Conservation (phyloP, 2,113 vertebrate genomes). For the Plecturocebus donacophilus region DNA sequence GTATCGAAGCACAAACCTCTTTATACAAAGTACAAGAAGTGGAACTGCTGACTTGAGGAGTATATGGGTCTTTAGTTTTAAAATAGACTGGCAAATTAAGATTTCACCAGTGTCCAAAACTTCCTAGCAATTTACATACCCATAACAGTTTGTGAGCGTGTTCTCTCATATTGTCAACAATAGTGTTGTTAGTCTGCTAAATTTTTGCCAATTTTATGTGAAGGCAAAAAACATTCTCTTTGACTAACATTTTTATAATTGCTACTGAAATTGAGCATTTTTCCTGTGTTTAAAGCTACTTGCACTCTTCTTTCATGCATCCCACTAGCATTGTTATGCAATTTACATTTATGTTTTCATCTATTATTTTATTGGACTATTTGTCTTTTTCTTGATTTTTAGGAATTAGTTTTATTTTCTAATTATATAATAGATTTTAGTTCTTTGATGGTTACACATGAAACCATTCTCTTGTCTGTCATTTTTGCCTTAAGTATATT, state of each 20-base stretch:
- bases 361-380: background rate
- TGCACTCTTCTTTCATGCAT: background rate
- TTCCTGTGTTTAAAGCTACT: background rate
- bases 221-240: background rate
- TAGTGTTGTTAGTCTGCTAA: background rate
- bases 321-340: background rate
- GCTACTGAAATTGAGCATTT: background rate
- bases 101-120: background rate
- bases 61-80: background rate
- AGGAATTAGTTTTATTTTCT: background rate
- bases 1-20: background rate
- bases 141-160: accelerated
- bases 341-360: background rate
- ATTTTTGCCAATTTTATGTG: background rate
- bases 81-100: background rate
- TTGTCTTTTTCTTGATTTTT: conserved; percentile 17
- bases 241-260: background rate
- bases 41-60: background rate
- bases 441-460: background rate
- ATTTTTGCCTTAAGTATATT: background rate
- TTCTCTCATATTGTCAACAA: background rate
- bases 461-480: background rate
- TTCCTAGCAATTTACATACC: background rate
- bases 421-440: background rate
- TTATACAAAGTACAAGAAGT: background rate